These are phyloP conservation scores for Cenopis cana DNA, from an alignment of 2,888 invertebrate genomes.

Conservation along the genomic window DNA sequence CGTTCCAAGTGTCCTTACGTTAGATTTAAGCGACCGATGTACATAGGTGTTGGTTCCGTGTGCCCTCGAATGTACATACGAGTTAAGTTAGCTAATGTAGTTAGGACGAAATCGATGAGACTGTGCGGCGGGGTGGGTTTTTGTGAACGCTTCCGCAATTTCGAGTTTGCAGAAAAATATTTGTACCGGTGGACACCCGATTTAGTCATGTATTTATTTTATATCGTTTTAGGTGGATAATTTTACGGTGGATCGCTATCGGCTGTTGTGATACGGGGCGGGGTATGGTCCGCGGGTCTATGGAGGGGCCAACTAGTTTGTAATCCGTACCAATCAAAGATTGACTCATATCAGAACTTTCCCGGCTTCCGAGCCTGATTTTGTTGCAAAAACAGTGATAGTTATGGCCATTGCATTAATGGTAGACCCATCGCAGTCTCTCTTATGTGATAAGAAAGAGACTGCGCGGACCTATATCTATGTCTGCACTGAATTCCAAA, in stretches of 20 bases:
- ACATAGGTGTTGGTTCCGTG: slow-evolving; percentile 52
- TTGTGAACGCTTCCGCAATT: slow-evolving; percentile 29
- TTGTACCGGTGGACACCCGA: slow-evolving; percentile 46
- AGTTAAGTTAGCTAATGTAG: slow-evolving; percentile 60
- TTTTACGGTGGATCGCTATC: slow-evolving; percentile 52
- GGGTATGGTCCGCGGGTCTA: slow-evolving; percentile 27
- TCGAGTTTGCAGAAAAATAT: slow-evolving; percentile 50
- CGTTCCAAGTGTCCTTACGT: slow-evolving; percentile 80
- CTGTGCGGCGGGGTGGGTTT: slow-evolving; percentile 37
- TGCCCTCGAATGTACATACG: slow-evolving; percentile 64
- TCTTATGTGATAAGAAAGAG: slow-evolving; percentile 31
- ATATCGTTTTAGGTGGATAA: slow-evolving; percentile 52
- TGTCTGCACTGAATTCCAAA: slow-evolving; percentile 42
- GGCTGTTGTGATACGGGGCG: slow-evolving; percentile 49
- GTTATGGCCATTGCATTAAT: slow-evolving; percentile 16
- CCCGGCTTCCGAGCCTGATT: background rate
- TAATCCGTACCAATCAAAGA: slow-evolving; percentile 27
- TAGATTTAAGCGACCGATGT: slow-evolving; percentile 62
- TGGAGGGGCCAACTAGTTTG: slow-evolving; percentile 36
- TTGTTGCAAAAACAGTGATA: background rate
- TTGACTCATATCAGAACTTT: slow-evolving; percentile 30
- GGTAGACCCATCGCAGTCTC: slow-evolving; percentile 32
- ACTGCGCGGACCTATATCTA: slow-evolving; percentile 19
- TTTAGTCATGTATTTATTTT: slow-evolving; percentile 67
- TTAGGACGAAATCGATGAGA: slow-evolving; percentile 52